A percentile compares a stretch with the other conserved stretches of the same genome.
Evolutionary conservation across 1,140 invertebrate species (phyloP).

Genomic region (Ditylenchus dipsaci): DNA sequence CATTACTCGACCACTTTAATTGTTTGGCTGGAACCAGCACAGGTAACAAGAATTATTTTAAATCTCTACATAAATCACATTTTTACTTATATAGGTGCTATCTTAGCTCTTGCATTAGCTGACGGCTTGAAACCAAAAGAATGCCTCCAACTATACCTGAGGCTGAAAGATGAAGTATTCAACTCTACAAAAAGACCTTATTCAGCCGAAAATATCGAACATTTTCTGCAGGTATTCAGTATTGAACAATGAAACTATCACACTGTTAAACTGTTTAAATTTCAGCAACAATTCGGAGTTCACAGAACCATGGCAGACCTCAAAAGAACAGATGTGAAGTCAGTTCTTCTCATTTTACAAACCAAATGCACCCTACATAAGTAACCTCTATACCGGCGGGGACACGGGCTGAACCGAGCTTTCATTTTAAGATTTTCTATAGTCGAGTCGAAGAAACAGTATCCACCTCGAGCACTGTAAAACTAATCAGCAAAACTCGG

Average conservation of each 20-base stretch:
- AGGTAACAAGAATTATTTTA: slow-evolving; percentile 61
- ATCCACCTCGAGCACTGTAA: no score
- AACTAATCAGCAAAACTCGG: no score
- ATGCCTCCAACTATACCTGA: slow-evolving; percentile 27
- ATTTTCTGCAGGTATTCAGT: not conserved
- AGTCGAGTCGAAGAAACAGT: no score
- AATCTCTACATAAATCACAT: not conserved
- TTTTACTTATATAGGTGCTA: slow-evolving; percentile 64
- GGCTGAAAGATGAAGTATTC: slow-evolving; percentile 73
- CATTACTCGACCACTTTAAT: slow-evolving; percentile 73
- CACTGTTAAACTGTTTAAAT: no score
- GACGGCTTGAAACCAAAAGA: slow-evolving; percentile 17
- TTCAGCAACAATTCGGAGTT: slow-evolving; percentile 55
- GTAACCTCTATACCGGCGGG: no score
- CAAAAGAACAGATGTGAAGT: not conserved
- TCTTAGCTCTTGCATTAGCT: slow-evolving; percentile 73
- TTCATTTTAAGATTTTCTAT: no score
- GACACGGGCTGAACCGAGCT: no score
- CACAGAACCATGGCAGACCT: slow-evolving; percentile 15
- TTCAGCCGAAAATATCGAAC: not conserved
- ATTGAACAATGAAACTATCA: no score
- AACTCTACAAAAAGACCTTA: slow-evolving; percentile 60
- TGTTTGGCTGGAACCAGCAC: slow-evolving; percentile 94
- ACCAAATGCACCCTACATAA: no score
- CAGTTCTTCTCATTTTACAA: no score